These are phyloP conservation scores for Autographa pulchrina DNA, from an alignment of 2,888 invertebrate species.

Conservation along the genomic window DNA sequence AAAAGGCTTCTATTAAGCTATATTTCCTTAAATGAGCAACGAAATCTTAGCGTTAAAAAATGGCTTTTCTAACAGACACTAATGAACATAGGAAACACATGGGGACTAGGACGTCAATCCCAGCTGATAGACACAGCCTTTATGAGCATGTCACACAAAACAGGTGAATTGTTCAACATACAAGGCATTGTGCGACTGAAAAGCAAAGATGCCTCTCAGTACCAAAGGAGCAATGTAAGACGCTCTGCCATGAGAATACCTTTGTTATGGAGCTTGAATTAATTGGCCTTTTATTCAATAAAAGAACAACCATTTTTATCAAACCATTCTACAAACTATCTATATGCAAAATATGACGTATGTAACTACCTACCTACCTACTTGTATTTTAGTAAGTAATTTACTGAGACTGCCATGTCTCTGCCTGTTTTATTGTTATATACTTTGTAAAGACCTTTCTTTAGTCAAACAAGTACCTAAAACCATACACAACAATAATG, in stretches of 20 bases:
- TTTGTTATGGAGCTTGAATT: not conserved
- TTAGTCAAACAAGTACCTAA: no score
- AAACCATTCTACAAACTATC: not conserved
- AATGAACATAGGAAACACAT: not conserved
- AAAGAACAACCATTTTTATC: not conserved
- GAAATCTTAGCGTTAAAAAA: not conserved
- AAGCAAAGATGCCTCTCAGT: not conserved
- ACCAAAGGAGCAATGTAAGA: constrained; percentile 1
- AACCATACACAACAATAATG: no score
- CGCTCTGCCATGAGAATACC: not conserved
- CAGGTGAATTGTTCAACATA: not conserved
- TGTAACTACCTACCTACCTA: no score
- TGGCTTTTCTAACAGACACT: not conserved
- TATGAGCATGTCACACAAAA: not conserved
- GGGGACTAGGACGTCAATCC: not conserved
- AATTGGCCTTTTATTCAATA: not conserved
- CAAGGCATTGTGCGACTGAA: not conserved
- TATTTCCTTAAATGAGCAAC: no score
- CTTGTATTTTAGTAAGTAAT: no score
- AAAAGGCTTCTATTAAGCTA: no score
- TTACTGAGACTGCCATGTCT: no score
- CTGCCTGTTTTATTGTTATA: no score
- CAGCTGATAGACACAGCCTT: not conserved
- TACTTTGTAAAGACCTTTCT: no score
- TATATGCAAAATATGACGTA: no score